These are phyloP conservation scores for Quadriops clusia DNA, from an alignment of 2,888 invertebrate genomes.

Conservation along the genomic window DNA sequence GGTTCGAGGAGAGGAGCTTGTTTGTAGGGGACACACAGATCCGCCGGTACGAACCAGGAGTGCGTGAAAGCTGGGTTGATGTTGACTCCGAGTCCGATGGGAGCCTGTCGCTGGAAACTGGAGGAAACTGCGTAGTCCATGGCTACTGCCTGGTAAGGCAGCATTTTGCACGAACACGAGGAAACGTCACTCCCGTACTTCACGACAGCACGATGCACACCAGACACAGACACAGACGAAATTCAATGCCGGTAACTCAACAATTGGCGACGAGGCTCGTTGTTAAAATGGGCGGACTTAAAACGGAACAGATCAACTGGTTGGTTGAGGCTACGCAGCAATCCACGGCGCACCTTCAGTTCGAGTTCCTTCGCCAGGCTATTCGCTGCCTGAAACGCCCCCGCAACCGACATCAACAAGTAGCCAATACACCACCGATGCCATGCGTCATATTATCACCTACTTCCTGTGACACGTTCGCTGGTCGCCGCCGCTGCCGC, in stretches of 20 bases:
- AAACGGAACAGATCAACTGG: conserved; percentile 26
- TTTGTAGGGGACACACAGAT: conserved; percentile 81
- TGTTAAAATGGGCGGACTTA: conserved; percentile 31
- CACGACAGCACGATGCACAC: conserved; percentile 18
- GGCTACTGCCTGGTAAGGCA: conserved; percentile 80
- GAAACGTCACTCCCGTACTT: conserved; percentile 11
- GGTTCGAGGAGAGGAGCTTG: conserved; percentile 77
- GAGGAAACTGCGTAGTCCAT: conserved; percentile 67
- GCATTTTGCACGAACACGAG: conserved; percentile 41
- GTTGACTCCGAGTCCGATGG: conserved; percentile 42
- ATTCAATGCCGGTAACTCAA: conserved; percentile 2
- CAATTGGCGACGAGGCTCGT: conserved; percentile 5
- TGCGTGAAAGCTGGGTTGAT: conserved; percentile 76
- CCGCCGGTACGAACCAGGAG: conserved; percentile 92
- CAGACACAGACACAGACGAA: conserved; percentile 4
- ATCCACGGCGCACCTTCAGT: conserved; percentile 24
- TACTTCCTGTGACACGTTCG: conserved; percentile 21
- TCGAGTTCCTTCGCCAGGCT: conserved; percentile 27
- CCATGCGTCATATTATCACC: conserved; percentile 26
- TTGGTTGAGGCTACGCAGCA: conserved; percentile 34
- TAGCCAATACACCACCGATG: conserved; percentile 35
- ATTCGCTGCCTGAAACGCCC: conserved; percentile 32
- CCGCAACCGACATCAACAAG: conserved; percentile 35
- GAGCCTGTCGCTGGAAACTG: conserved; percentile 30
- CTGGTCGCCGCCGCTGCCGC: conserved; percentile 6